Evolutionary conservation across 2,888 invertebrate genomes (phyloP).

Genomic region (Elegia similella): DNA sequence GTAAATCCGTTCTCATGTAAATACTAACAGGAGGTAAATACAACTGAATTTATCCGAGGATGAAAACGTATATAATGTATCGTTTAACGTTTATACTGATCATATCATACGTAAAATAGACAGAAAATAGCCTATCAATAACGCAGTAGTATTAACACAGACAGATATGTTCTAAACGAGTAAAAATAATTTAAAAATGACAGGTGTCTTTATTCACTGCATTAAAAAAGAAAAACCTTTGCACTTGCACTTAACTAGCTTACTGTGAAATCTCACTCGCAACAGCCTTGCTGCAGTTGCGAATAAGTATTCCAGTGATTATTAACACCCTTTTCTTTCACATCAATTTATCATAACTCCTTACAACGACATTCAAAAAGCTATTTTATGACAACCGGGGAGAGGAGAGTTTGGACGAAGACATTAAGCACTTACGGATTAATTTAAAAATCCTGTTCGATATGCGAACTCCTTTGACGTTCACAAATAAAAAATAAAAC

Average conservation of each 20-base stretch:
- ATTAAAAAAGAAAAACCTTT: conserved; percentile 32
- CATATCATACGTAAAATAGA: too few relatives aligned
- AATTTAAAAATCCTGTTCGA: conserved; percentile 28
- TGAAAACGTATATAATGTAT: too few relatives aligned
- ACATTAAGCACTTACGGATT: conserved; percentile 17
- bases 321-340: conserved; percentile 43
- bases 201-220: conserved; percentile 42
- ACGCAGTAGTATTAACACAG: neutral
- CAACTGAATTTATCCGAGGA: too few relatives aligned
- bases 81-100: too few relatives aligned
- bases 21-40: too few relatives aligned
- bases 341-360: neutral
- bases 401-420: conserved; percentile 20
- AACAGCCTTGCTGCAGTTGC: conserved; percentile 46
- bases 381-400: neutral
- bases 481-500: conserved; percentile 46
- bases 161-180: neutral
- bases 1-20: too few relatives aligned
- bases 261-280: conserved; percentile 55
- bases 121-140: neutral
- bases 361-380: neutral
- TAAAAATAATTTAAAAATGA: conserved; percentile 53
- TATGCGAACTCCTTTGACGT: conserved; percentile 49
- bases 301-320: conserved; percentile 57
- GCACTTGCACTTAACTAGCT: conserved; percentile 41